Evolutionary conservation across 2,888 invertebrate genomes (phyloP).

Genomic region (Andrena bicolor): DNA sequence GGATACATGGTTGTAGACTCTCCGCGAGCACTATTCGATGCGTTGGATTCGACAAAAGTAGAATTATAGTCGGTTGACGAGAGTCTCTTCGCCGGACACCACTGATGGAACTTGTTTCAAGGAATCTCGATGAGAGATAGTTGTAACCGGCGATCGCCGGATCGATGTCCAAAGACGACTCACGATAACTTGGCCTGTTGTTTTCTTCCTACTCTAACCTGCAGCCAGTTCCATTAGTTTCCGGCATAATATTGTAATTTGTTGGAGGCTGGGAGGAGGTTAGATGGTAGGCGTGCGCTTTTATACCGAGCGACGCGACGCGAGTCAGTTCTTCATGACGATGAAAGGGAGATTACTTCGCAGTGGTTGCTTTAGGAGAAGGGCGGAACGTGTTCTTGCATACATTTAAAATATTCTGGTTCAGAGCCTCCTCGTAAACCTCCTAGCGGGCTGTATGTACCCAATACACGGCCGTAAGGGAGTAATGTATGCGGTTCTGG

Average conservation of each 20-base stretch:
- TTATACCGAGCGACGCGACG: conserved; percentile 59
- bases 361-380: conserved; percentile 74
- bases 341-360: conserved; percentile 77
- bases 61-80: no score
- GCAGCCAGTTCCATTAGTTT: conserved; percentile 26
- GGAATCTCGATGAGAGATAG: not conserved
- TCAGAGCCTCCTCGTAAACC: conserved; percentile 73
- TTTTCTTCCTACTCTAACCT: not conserved
- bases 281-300: conserved; percentile 60
- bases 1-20: conserved; percentile 13
- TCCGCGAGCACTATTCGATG: not conserved
- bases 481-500: conserved; percentile 75
- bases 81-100: no score
- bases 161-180: not conserved
- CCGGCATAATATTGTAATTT: conserved; percentile 46
- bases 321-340: conserved; percentile 72
- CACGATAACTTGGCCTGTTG: not conserved
- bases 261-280: conserved; percentile 34
- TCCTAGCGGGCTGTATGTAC: conserved; percentile 70
- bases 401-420: conserved; percentile 79
- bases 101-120: not conserved
- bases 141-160: not conserved
- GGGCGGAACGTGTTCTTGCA: conserved; percentile 81
- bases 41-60: no score
- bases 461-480: conserved; percentile 69